Base-by-base conservation (phyloP, 2,797 vertebrate species). In the Rhinella marina region DNA sequence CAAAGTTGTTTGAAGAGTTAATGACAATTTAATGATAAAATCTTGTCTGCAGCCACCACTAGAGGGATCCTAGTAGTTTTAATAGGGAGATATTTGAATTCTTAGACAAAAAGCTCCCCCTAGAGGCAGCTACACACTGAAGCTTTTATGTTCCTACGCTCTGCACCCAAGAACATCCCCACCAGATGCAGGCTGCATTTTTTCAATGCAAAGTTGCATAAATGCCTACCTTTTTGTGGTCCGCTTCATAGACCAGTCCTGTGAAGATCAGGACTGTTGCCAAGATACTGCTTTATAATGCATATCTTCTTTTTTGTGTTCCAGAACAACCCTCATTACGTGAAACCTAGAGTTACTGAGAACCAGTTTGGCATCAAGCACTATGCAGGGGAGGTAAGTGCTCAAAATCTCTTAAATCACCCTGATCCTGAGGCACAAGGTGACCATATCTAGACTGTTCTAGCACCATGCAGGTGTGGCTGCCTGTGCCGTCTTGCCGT, bases 331-430 rank as follows among this genome's bases (percentile, higher is more conserved):
- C 95, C 93, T 0, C 97, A 95, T 92, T 98, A 98, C n/a, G 93
- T 97, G 92, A 98, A 98, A 91, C 97, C 97, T 76, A 93, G 97
- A 88, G 96, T 98, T 90, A 96, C 95, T 25, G 97, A 98, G 92
- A 95, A 97, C 92, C 97, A 98, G 91, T 98, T 98, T 95, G 97
- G 97, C 88, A 97, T 98, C 92, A 97, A 95, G 90, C 97, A 98
- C 92, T 98, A 98, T 23, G 97, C 97, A 25, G 97, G 97, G 92
- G 97, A 98, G 97, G 97, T 98, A 92, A 93, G 92, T 91, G 73
- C 81, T 72, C 61, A 3, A 50, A 59, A 21, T 32, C 54, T 72
- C 29, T 19, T 19, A 59, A 5, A 59, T 19, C 17, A 16, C 17
- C 17, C 57, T 17, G 23, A 64, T n/a, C 62, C 9, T 64, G 62